phyloP scores from a whole-genome alignment of 2,888 invertebrate species.

The Chloromyia formosa region DNA sequence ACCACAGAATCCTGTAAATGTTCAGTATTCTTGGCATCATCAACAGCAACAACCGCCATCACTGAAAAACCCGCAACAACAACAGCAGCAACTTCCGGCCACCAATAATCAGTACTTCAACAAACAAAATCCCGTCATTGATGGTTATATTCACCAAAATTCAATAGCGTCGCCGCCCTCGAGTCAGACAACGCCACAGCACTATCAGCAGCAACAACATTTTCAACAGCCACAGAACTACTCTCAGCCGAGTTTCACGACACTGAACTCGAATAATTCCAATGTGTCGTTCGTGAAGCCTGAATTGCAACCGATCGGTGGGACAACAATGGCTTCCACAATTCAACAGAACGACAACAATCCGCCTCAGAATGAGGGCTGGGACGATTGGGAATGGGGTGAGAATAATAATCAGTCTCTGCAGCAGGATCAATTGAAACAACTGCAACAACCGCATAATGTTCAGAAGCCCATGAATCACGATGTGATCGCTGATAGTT shows the following conservation, averaged over 20 bases:
- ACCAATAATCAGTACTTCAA: constrained; percentile 34
- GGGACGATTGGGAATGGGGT: constrained; percentile 50
- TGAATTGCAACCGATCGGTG: neutral
- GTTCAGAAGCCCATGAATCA: constrained; percentile 36
- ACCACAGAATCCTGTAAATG: neutral
- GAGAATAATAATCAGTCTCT: constrained; percentile 44
- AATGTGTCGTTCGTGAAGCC: constrained; percentile 29
- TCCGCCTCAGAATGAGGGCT: constrained; percentile 36
- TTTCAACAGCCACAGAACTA: constrained; percentile 15
- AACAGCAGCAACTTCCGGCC: constrained; percentile 4
- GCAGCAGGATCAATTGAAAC: constrained; percentile 1
- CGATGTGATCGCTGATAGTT: constrained; percentile 69
- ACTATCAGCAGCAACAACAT: constrained; percentile 25
- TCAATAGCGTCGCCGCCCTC: neutral
- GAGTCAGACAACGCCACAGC: constrained; percentile 11
- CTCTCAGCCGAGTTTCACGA: neutral
- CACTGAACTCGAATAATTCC: neutral
- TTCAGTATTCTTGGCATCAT: constrained; percentile 42
- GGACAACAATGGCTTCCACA: constrained; percentile 11
- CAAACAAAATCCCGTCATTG: constrained; percentile 29
- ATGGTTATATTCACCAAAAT: constrained; percentile 25
- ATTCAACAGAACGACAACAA: constrained; percentile 17
- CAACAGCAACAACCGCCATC: constrained; percentile 43
- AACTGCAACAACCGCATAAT: constrained; percentile 43
- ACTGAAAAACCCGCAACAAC: constrained; percentile 19